phyloP scores from a whole-genome alignment of 2,797 vertebrate genomes.

The Phylloscopus collybita region DNA sequence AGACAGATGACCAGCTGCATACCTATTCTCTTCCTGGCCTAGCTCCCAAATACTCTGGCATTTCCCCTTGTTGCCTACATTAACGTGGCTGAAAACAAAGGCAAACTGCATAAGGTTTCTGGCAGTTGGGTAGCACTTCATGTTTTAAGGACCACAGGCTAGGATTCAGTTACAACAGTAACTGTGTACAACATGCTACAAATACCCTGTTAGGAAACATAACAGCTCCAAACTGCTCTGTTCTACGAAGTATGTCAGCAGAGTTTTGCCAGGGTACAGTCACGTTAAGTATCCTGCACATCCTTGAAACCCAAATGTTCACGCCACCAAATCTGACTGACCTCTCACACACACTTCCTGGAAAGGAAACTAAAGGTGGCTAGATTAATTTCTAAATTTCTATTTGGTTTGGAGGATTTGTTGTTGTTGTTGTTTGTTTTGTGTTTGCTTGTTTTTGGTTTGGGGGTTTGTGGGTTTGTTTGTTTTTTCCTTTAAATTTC shows the following conservation, averaged over 20 bases:
- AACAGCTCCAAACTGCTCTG: slow-evolving; percentile 15
- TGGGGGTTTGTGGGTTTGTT: neutral
- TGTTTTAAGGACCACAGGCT: slow-evolving; percentile 11
- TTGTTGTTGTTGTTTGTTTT: neutral
- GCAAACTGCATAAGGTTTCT: slow-evolving; percentile 12
- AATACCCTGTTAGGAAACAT: slow-evolving; percentile 36
- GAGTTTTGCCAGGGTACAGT: neutral
- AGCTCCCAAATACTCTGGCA: slow-evolving; percentile 50
- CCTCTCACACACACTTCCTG: neutral
- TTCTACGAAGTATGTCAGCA: neutral
- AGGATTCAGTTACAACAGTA: slow-evolving; percentile 25
- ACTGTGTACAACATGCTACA: slow-evolving; percentile 49
- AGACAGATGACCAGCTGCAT: slow-evolving; percentile 52
- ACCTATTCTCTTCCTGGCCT: slow-evolving; percentile 61
- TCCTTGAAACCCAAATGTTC: neutral
- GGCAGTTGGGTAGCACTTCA: neutral
- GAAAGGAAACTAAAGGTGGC: neutral
- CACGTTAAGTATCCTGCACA: neutral
- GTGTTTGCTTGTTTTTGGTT: no score
- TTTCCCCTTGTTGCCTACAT: neutral
- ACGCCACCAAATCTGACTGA: neutral
- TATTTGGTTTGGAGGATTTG: neutral
- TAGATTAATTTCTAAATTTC: neutral
- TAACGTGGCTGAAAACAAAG: slow-evolving; percentile 43
- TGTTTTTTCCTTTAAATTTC: neutral